These are phyloP conservation scores for Arctia plantaginis DNA, from an alignment of 2,888 invertebrate genomes.

Conservation along the genomic window DNA sequence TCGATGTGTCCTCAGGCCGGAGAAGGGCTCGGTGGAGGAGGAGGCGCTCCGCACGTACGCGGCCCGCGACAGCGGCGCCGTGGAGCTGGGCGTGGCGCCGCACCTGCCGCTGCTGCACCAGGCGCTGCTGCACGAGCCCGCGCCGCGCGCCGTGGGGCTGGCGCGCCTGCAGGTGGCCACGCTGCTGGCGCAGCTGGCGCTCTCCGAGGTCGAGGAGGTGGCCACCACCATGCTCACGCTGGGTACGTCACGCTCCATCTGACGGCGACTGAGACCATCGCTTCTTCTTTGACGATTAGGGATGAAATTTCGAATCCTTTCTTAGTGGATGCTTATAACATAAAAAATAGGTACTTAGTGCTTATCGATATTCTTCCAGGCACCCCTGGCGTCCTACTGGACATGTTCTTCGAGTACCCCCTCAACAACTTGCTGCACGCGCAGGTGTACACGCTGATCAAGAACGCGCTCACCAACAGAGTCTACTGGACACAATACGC, in stretches of 20 bases:
- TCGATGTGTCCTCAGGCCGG: conserved; percentile 7
- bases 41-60: conserved; percentile 23
- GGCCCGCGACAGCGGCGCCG: conserved; percentile 54
- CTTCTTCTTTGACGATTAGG: no score
- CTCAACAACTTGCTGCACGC: conserved; percentile 99
- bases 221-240: conserved; percentile 88
- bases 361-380: conserved; percentile 62
- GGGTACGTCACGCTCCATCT: conserved; percentile 18
- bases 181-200: conserved; percentile 91
- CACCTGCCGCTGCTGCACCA: conserved; percentile 82
- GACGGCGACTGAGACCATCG: no score
- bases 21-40: conserved; percentile 15
- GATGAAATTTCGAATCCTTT: no score
- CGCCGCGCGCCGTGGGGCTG: conserved; percentile 85
- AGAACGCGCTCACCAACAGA: conserved; percentile 88
- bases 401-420: conserved; percentile 95
- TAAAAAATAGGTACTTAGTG: not conserved
- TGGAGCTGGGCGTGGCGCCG: conserved; percentile 77
- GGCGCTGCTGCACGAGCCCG: conserved; percentile 67
- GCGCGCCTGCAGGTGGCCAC: conserved; percentile 91
- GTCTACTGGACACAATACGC: conserved; percentile 67
- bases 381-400: conserved; percentile 89
- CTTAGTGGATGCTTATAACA: no score
- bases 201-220: conserved; percentile 90
- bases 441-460: conserved; percentile 93